Evolutionary conservation across 2,797 vertebrate genomes (phyloP).

Genomic region (Diplodus sargus): DNA sequence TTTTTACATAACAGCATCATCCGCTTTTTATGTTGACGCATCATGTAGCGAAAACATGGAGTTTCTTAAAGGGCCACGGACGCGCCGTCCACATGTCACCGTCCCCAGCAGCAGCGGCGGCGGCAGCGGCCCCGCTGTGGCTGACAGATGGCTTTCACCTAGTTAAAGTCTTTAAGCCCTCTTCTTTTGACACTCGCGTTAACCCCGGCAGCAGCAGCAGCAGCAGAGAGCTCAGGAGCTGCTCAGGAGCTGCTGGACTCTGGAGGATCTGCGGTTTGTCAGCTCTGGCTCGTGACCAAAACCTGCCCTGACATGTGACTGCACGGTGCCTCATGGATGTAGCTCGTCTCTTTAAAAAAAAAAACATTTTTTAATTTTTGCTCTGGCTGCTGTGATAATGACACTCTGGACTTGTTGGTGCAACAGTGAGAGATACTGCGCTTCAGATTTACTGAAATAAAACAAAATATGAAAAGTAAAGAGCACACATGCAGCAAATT

Average conservation of each 20-base stretch:
- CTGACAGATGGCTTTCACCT: slow-evolving; percentile 70
- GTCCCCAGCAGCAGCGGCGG: slow-evolving; percentile 48
- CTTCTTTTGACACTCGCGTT: slow-evolving; percentile 50
- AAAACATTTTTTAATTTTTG: no score
- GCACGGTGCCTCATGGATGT: slow-evolving; percentile 33
- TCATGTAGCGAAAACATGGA: slow-evolving; percentile 89
- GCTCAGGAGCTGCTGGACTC: neutral
- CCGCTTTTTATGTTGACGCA: slow-evolving; percentile 88
- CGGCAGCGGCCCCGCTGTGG: slow-evolving; percentile 50
- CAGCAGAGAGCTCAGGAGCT: neutral
- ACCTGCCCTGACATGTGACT: slow-evolving; percentile 48
- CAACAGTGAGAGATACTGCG: neutral
- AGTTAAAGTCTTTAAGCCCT: slow-evolving; percentile 49
- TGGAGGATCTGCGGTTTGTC: slow-evolving; percentile 21
- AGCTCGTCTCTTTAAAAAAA: neutral
- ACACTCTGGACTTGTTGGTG: no score
- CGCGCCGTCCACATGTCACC: slow-evolving; percentile 73
- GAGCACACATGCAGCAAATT: neutral
- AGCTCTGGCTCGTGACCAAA: slow-evolving; percentile 7
- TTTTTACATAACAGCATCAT: slow-evolving; percentile 89
- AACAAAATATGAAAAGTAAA: no score
- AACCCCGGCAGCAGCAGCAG: slow-evolving; percentile 27
- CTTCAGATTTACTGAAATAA: neutral
- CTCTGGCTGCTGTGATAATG: no score
- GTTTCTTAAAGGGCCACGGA: slow-evolving; percentile 90